A percentile compares a stretch with the other conserved stretches of the same genome.
Evolutionary conservation across 2,113 vertebrate species (phyloP).

Genomic region (Gulo gulo): DNA sequence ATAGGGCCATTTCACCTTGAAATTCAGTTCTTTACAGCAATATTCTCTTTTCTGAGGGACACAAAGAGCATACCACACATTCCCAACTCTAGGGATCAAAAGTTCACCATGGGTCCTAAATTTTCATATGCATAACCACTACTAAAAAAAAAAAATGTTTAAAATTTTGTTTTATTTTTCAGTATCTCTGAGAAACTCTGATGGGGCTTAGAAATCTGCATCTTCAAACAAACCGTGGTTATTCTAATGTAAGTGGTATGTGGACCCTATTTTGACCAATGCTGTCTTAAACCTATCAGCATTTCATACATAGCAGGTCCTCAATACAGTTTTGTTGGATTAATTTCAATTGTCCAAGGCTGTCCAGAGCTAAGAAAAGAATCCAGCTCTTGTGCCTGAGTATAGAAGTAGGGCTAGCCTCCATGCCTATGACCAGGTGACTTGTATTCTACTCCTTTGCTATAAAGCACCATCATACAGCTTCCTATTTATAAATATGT

Average conservation of each 20-base stretch:
- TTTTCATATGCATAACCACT: background rate
- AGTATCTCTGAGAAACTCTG: background rate
- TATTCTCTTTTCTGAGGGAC: background rate
- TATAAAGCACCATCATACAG: background rate
- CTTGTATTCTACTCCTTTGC: background rate
- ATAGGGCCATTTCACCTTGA: background rate
- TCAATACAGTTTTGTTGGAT: background rate
- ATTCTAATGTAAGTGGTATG: background rate
- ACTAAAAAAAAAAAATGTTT: background rate
- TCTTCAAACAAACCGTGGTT: background rate
- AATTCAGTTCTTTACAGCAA: background rate
- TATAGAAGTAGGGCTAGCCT: background rate
- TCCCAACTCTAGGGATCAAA: background rate
- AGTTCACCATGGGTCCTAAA: background rate
- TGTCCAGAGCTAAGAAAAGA: background rate
- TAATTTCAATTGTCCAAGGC: background rate
- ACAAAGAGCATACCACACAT: background rate
- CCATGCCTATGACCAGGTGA: background rate
- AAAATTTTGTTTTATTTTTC: background rate
- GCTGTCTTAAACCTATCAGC: background rate
- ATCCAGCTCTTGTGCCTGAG: background rate
- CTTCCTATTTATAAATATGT: background rate
- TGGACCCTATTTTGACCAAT: background rate
- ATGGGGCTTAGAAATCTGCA: background rate
- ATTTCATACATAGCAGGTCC: too few relatives aligned